Percentiles rank a stretch among this genome's conserved stretches.
phyloP scores from a whole-genome alignment of 2,113 vertebrate genomes.

The Pedetes capensis region DNA sequence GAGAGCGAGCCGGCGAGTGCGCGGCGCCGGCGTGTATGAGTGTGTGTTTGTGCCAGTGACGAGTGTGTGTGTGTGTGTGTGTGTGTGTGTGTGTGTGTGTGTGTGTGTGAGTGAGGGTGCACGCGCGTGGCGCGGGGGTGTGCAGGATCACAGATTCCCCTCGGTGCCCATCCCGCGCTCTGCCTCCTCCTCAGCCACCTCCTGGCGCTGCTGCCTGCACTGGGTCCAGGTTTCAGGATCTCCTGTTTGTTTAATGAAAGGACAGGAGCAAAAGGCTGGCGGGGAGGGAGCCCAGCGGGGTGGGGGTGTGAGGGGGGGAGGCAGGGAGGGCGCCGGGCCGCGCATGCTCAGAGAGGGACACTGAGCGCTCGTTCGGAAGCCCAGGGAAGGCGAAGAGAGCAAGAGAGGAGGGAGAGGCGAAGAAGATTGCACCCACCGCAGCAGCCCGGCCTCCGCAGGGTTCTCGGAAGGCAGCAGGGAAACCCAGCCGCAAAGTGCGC shows the following conservation, averaged over 20 bases:
- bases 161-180: background rate
- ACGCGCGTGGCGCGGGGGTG: background rate
- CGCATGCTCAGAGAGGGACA: conserved; percentile 76
- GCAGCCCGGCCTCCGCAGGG: background rate
- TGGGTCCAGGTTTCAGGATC: conserved; percentile 63
- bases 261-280: conserved; percentile 64
- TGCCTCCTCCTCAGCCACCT: background rate
- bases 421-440: background rate
- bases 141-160: conserved; percentile 18
- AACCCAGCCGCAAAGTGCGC: background rate
- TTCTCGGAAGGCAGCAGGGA: background rate
- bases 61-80: background rate
- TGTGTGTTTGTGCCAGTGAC: conserved; percentile 38
- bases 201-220: background rate
- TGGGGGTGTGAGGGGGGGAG: background rate
- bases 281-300: background rate
- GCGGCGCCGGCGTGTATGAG: conserved; percentile 50
- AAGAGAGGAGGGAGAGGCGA: background rate
- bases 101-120: background rate
- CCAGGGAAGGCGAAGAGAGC: background rate
- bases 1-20: conserved; percentile 56
- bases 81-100: background rate
- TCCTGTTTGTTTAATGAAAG: conserved; percentile 65
- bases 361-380: background rate
- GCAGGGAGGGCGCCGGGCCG: conserved; percentile 8